Base-by-base conservation (phyloP, 2,888 invertebrate genomes). In the Acronicta psi region DNA sequence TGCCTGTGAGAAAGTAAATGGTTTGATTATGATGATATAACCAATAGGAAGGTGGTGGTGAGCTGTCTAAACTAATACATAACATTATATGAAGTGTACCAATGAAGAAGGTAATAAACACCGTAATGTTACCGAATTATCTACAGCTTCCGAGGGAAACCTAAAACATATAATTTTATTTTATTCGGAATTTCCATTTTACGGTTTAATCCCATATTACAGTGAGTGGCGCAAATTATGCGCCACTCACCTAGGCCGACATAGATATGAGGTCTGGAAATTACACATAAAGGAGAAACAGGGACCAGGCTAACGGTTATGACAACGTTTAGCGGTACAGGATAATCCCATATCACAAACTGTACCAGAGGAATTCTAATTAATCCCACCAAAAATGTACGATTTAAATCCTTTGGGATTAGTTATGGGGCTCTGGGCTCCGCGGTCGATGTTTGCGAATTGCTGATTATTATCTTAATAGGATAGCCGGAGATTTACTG, bases 381-480 rank as follows among this genome's bases (percentile, higher is more conserved):
- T 83, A 81, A 84, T 86, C 85, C 85, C 73, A 76, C 72, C 82
- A 85, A 90, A 91, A 91, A 89, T 89, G 81, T 83, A 79, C 82
- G 82, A 83, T 85, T 86, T 79, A 73, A 82, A 81, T 81, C 76
- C 73, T 74, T 53, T 23, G 69, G 70, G 80, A 73, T 77, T 80
- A 73, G 63, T 73, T 74, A 75, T 73, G 64, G 76, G 56, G 54
- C 56, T 42, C 65, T 67, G 69, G 82, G 76, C 65, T 79, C 81
- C 80, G 85, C 80, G 87, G 84, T 75, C 82, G 77, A 83, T 87
- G 85, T 88, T 85, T 82, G 88, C 85, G 86, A 88, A 90, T 90
- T 87, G 84, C 87, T 83, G 92, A 92, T 82, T 84, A 87, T 85
- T 89, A 92, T 92, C 92, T 91, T 88, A 91, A 92, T 92, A 88